Evolutionary conservation across 2,113 vertebrate genomes (phyloP).

Genomic region (Dissostichus mawsoni): DNA sequence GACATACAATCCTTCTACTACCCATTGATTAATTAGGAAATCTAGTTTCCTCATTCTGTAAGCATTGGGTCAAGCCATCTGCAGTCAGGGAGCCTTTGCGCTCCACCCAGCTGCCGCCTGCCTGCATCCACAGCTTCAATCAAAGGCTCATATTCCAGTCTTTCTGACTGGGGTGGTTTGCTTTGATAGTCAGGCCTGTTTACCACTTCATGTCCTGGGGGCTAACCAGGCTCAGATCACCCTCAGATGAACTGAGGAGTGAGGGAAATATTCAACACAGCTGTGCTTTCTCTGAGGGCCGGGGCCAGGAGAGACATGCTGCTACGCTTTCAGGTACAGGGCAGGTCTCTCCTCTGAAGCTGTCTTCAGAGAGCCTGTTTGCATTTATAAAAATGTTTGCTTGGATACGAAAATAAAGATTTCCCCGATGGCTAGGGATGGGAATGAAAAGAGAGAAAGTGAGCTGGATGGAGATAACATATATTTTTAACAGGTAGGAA

Average conservation of each 20-base stretch:
- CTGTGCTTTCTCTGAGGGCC: slow-evolving; percentile 72
- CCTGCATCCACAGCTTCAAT: slow-evolving; percentile 58
- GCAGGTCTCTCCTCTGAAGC: slow-evolving; percentile 67
- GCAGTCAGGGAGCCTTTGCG: slow-evolving; percentile 63
- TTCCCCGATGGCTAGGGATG: slow-evolving; percentile 59
- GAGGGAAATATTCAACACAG: slow-evolving; percentile 85
- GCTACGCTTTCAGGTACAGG: slow-evolving; percentile 64
- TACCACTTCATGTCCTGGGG: slow-evolving; percentile 77
- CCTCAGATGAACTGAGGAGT: slow-evolving; percentile 82
- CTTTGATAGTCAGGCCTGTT: slow-evolving; percentile 86
- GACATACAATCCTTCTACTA: slow-evolving; percentile 36
- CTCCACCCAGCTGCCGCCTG: slow-evolving; percentile 56
- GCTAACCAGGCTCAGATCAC: slow-evolving; percentile 78
- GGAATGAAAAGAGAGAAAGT: slow-evolving; percentile 62
- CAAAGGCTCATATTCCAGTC: slow-evolving; percentile 81
- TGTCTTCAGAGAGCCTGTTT: slow-evolving; percentile 68
- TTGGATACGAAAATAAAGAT: slow-evolving; percentile 71
- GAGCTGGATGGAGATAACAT: slow-evolving; percentile 67
- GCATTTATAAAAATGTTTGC: slow-evolving; percentile 80
- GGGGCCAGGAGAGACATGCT: slow-evolving; percentile 51
- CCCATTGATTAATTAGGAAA: slow-evolving; percentile 48
- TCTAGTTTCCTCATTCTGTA: slow-evolving; percentile 56
- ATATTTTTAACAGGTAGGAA: slow-evolving; percentile 61
- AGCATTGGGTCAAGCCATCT: slow-evolving; percentile 47
- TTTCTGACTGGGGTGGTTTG: slow-evolving; percentile 76